A percentile compares a stretch with the other conserved stretches of the same genome.
Conservation (phyloP, 2,888 invertebrate species). For the Xylocampa areola region DNA sequence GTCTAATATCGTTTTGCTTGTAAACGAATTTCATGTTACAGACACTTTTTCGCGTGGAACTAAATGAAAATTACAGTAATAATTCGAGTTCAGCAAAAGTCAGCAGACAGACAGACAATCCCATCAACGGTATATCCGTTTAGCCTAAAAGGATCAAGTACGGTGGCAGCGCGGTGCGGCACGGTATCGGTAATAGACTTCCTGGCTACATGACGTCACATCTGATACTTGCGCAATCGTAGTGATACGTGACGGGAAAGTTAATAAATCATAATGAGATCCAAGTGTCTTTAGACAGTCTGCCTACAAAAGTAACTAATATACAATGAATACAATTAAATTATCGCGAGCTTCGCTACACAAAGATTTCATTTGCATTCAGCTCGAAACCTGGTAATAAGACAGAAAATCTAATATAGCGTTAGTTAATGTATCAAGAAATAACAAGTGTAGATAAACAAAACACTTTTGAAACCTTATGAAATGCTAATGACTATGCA, state of each 20-base stretch:
- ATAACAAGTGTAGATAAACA: too few relatives aligned
- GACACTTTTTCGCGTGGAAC: conserved; percentile 25
- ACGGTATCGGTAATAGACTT: conserved; percentile 72
- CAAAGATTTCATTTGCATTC: conserved; percentile 44
- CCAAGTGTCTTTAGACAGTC: conserved; percentile 32
- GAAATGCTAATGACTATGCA: too few relatives aligned
- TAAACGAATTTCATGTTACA: conserved; percentile 35
- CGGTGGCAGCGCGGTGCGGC: conserved; percentile 55
- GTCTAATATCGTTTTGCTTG: conserved; percentile 43
- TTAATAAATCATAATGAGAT: conserved; percentile 50
- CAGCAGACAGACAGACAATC: conserved; percentile 72
- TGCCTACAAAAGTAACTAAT: conserved; percentile 38
- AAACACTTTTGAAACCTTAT: too few relatives aligned
- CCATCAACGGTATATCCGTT: conserved; percentile 78
- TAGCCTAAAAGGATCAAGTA: conserved; percentile 82
- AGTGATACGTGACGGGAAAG: conserved; percentile 60
- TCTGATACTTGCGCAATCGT: conserved; percentile 57
- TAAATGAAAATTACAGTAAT: conserved; percentile 24
- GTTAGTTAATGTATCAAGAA: conserved; percentile 26
- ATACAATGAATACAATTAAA: conserved; percentile 43
- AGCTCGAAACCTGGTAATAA: conserved; percentile 36
- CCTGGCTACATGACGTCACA: conserved; percentile 74
- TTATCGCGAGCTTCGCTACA: conserved; percentile 20
- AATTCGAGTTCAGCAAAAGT: conserved; percentile 43
- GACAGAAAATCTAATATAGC: conserved; percentile 33